Evolutionary conservation across 2,888 invertebrate genomes (phyloP).

Genomic region (Erebia epiphron): DNA sequence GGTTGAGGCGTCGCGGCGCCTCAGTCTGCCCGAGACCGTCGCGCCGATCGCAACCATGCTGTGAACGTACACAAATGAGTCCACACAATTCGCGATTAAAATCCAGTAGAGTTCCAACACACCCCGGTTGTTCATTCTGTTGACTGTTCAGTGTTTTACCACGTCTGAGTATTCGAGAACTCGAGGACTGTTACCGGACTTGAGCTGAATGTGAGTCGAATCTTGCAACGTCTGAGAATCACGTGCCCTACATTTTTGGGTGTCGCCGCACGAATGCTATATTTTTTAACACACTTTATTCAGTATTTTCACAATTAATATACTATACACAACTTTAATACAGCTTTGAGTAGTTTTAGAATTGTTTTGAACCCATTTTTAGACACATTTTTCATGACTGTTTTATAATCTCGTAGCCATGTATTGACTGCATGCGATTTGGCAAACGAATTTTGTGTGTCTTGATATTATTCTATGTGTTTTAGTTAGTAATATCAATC

Average conservation of each 20-base stretch:
- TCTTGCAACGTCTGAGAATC: slow-evolving; percentile 62
- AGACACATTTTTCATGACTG: not conserved
- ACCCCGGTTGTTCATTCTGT: slow-evolving; percentile 53
- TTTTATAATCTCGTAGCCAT: not conserved
- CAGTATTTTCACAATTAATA: slow-evolving; percentile 54
- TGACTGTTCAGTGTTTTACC: slow-evolving; percentile 60
- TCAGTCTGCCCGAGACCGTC: slow-evolving; percentile 66
- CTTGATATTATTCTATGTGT: slow-evolving; percentile 4
- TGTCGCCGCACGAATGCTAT: slow-evolving; percentile 64
- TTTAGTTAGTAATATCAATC: not conserved
- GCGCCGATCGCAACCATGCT: slow-evolving; percentile 59
- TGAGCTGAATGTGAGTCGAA: slow-evolving; percentile 78
- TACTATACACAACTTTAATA: not conserved
- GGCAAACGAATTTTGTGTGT: slow-evolving; percentile 22
- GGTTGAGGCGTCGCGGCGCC: slow-evolving; percentile 56
- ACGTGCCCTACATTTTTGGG: slow-evolving; percentile 76
- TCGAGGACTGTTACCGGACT: slow-evolving; percentile 67
- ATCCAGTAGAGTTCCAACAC: slow-evolving; percentile 49
- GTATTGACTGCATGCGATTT: slow-evolving; percentile 26
- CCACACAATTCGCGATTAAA: slow-evolving; percentile 63
- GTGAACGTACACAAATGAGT: slow-evolving; percentile 65
- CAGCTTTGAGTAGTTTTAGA: slow-evolving; percentile 56
- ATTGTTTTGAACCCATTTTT: slow-evolving; percentile 30
- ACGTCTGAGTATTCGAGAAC: slow-evolving; percentile 46
- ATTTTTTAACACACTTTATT: slow-evolving; percentile 59